phyloP scores from a whole-genome alignment of 2,888 invertebrate genomes.

The Choristoneura rosaceana region DNA sequence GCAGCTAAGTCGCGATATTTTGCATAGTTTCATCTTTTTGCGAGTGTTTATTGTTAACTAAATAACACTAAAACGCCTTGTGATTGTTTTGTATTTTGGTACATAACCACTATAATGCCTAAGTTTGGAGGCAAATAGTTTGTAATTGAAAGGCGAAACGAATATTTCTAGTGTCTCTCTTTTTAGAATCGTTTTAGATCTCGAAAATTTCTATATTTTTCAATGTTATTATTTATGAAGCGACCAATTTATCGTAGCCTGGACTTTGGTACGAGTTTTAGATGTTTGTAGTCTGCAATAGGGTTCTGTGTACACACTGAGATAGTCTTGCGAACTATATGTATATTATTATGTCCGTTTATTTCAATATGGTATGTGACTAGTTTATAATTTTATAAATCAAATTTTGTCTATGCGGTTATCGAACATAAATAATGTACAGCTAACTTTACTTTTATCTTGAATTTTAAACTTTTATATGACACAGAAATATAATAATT shows the following conservation, averaged over 20 bases:
- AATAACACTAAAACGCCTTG: not conserved
- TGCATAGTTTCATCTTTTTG: not conserved
- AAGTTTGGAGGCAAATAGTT: not conserved
- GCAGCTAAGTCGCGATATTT: not conserved
- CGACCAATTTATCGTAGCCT: slow-evolving; percentile 61
- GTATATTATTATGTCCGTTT: too few species aligned
- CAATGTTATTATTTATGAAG: slow-evolving; percentile 13
- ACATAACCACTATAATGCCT: not conserved
- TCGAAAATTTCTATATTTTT: not conserved
- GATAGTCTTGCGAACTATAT: not conserved
- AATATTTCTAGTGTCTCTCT: slow-evolving; percentile 3
- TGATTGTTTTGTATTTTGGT: not conserved
- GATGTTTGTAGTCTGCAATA: slow-evolving; percentile 53
- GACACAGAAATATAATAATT: too few species aligned
- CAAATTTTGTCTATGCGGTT: too few species aligned
- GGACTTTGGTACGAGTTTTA: not conserved
- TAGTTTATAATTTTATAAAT: too few species aligned
- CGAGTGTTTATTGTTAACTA: not conserved
- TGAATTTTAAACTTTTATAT: too few species aligned
- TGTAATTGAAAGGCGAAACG: not conserved
- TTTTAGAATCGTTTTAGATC: slow-evolving; percentile 1
- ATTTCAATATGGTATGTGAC: too few species aligned
- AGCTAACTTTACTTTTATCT: too few species aligned
- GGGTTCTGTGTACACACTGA: slow-evolving; percentile 3
- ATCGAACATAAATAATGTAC: too few species aligned